Percentiles rank a stretch among this genome's conserved stretches.
Conservation (phyloP, 1,140 invertebrate species). For the Neelides sp. region DNA sequence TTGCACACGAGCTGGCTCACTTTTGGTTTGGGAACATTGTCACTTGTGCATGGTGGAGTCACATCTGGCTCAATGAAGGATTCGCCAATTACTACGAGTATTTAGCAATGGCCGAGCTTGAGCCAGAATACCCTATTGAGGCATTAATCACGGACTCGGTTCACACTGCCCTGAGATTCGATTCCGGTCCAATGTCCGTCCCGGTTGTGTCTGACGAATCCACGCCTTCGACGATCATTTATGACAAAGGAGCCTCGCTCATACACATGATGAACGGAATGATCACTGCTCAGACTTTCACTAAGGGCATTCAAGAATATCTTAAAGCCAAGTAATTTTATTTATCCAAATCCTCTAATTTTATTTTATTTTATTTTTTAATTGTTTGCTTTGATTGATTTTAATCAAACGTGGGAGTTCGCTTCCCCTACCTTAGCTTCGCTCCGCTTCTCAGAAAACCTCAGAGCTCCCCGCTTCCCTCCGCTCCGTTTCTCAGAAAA, state of each 20-base stretch:
- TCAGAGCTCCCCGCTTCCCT: too few species aligned
- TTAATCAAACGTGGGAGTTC: too few species aligned
- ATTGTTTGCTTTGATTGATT: too few species aligned
- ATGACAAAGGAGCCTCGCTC: slow-evolving; percentile 48
- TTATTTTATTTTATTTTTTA: neutral
- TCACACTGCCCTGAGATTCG: slow-evolving; percentile 12
- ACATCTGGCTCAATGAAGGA: slow-evolving; percentile 7
- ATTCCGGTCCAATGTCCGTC: slow-evolving; percentile 1
- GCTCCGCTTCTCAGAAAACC: too few species aligned
- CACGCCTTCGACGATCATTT: slow-evolving; percentile 12
- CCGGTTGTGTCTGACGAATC: slow-evolving; percentile 9
- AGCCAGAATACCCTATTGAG: neutral
- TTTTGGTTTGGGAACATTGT: neutral
- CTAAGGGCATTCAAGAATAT: slow-evolving; percentile 49
- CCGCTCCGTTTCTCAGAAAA: too few species aligned
- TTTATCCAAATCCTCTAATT: neutral
- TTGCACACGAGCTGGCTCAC: slow-evolving; percentile 7
- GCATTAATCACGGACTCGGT: neutral
- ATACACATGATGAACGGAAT: slow-evolving; percentile 69
- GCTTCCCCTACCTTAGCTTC: too few species aligned
- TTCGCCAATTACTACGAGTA: slow-evolving; percentile 7
- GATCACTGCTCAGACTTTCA: slow-evolving; percentile 54
- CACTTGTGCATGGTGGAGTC: slow-evolving; percentile 6
- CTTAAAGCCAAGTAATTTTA: slow-evolving; percentile 35
- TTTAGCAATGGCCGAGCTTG: neutral